Conservation (phyloP, 2,797 vertebrate genomes). For the Notoglanidium macrostoma region DNA sequence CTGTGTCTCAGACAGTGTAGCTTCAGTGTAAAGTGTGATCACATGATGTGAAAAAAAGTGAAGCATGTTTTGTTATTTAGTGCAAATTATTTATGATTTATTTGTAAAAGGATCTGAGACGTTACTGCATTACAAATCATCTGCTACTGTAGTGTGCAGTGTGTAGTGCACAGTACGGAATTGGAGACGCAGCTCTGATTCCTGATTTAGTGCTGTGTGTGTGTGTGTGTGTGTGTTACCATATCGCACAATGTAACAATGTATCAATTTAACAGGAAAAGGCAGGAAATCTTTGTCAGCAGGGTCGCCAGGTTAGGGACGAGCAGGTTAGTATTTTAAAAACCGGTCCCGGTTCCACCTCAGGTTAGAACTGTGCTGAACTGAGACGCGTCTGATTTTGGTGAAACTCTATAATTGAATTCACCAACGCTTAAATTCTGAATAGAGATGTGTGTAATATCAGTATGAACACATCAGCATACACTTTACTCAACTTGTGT, state of each 20-base stretch:
- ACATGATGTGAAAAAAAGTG: not conserved
- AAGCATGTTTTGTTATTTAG: not conserved
- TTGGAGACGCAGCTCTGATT: not conserved
- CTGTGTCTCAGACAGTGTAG: not conserved
- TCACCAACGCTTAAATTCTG: not conserved
- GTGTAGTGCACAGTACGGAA: not conserved
- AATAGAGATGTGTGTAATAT: not conserved
- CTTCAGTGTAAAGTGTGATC: conserved; percentile 12
- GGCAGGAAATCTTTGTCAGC: not conserved
- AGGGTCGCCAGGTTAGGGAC: not conserved
- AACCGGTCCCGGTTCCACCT: not conserved
- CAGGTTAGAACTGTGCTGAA: not conserved
- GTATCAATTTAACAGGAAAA: not conserved
- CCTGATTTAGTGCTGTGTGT: not conserved
- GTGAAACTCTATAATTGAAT: not conserved
- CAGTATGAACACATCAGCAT: not conserved
- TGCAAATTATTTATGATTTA: not conserved
- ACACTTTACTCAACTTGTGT: not conserved
- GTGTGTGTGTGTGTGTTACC: not conserved
- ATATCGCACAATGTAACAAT: not conserved
- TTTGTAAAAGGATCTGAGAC: not conserved
- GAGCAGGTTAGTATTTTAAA: too few relatives aligned
- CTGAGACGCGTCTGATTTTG: not conserved
- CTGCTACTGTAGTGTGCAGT: not conserved
- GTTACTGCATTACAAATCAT: not conserved